These are phyloP conservation scores for Balaeniceps rex DNA, from an alignment of 2,113 vertebrate species.

Conservation along the genomic window DNA sequence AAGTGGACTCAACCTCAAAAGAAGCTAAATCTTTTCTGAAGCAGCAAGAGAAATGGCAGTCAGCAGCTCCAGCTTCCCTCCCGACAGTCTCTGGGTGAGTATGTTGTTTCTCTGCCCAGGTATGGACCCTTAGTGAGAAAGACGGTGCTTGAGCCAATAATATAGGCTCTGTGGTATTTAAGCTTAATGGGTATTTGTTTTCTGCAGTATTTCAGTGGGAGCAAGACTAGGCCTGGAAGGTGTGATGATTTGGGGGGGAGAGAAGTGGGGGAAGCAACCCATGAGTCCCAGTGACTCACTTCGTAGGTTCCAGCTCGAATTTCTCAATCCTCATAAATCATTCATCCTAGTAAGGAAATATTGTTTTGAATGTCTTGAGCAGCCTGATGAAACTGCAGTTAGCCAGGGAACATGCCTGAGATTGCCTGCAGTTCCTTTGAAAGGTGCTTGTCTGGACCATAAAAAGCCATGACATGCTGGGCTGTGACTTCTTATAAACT, in stretches of 20 bases:
- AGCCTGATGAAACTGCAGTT: not conserved
- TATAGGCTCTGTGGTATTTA: not conserved
- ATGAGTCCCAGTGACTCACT: not conserved
- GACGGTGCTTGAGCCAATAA: rapidly evolving
- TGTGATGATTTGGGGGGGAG: not conserved
- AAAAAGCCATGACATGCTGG: not conserved
- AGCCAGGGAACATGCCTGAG: not conserved
- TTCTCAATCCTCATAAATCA: not conserved
- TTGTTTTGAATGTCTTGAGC: not conserved
- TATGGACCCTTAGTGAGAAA: not conserved
- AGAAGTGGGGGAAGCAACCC: not conserved
- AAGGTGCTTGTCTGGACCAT: not conserved
- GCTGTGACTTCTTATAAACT: not conserved
- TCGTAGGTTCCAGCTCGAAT: not conserved
- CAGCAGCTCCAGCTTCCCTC: not conserved
- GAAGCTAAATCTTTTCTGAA: conserved; percentile 89
- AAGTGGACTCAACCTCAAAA: conserved; percentile 86
- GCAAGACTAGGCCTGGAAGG: not conserved
- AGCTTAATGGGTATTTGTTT: not conserved
- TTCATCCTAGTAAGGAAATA: not conserved
- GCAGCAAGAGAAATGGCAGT: conserved; percentile 70
- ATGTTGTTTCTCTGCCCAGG: not conserved
- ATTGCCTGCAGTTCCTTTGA: not conserved
- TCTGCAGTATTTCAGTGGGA: not conserved
- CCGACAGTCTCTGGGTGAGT: conserved; percentile 77